Evolutionary conservation across 2,797 vertebrate genomes (phyloP), one percentile per base, ranked within the genome.

Genomic region (Cynodonichthys magdalenae): DNA sequence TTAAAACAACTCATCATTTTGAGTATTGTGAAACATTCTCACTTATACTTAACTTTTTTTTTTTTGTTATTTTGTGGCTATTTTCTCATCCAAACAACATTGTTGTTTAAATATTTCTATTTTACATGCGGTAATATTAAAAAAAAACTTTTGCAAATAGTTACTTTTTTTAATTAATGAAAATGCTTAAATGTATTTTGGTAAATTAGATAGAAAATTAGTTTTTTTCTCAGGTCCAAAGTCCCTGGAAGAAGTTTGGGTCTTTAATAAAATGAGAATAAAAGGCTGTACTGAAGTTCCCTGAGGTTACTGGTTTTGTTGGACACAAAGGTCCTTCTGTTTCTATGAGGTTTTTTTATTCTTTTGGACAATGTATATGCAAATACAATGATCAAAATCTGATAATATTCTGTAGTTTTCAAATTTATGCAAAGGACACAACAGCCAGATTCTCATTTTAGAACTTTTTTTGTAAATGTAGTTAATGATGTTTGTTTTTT

Each of bases 201-300:
- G 67, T 65, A 5, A 75, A 74, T 64, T 54, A 68, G 61, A 68
- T 2, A 63, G 59, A 56, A 45, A 8, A 6, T 48, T 62, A 63
- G 15, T 28, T 5, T 31, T 31, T 8, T 50, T 55, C 59, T n/a
- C 44, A 53, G 57, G 74, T 1, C 52, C 59, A 63, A 24, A 17
- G 19, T 39, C 68, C 58, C 65, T 71, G 61, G 71, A 69, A 66
- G n/a, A n/a, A n/a, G n/a, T n/a, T n/a, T n/a, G n/a, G n/a, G n/a
- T n/a, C n/a, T n/a, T n/a, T n/a, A 69, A 57, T 62, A 67, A 54
- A 36, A 56, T 62, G 59, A 80, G 57, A 63, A 74, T 55, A 50
- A 45, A 57, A 18, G 2, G 19, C 56, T 46, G 2, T 9, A 29
- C 36, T 59, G 0, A 1, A 52, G 63, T 74, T 69, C 53, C 59